Evolutionary conservation across 2,888 invertebrate genomes (phyloP), one percentile per base, ranked within the genome.

Genomic region (Lycia hirtaria): DNA sequence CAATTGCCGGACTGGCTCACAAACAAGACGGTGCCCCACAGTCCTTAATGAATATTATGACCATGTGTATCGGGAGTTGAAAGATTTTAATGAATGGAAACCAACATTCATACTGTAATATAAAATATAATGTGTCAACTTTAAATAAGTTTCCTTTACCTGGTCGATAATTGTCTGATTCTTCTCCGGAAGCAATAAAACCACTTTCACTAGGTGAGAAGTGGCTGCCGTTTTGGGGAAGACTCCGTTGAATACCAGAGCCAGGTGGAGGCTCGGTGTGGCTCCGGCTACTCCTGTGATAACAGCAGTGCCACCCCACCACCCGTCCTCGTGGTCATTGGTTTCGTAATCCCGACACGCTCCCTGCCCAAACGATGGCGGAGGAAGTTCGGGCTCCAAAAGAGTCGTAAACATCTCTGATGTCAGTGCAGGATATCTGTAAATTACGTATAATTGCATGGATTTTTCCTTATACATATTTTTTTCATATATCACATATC

Each of bases 261-360:
- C 96, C 32, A 97, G 82, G 78, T 97, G 96, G 56, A 97, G 93
- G 28, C 96, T 96, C 0, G 97, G 96, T 0, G 96, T 95, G 1
- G 96, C 94, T 0, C 96, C 95, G 9, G 96, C 95, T 0, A 95
- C 96, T 0, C 96, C 96, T 0, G 97, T 96, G 0, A 98, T 95
- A 26, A 97, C 95, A 0, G 97, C 97, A 0, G 97, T 97, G 1
- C 97, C 98, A 2, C 97, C 97, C 97, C 97, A 72, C 96, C 97
- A 69, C 92, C 95, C 71, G 93, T 96, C 61, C 87, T 93, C 94
- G 93, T 93, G 83, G 56, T 92, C 85, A 52, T 83, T 74, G 7
- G 76, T 57, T 63, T 86, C 63, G 87, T 88, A 81, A 91, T 94
- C 62, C 85, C 93, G 67, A 93, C 95, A 72, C 87, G 93, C 68